Percentiles rank a stretch among this genome's conserved stretches.
These are phyloP conservation scores for Zenarchopterus dispar DNA, from an alignment of 2,797 vertebrate species.

Conservation along the genomic window DNA sequence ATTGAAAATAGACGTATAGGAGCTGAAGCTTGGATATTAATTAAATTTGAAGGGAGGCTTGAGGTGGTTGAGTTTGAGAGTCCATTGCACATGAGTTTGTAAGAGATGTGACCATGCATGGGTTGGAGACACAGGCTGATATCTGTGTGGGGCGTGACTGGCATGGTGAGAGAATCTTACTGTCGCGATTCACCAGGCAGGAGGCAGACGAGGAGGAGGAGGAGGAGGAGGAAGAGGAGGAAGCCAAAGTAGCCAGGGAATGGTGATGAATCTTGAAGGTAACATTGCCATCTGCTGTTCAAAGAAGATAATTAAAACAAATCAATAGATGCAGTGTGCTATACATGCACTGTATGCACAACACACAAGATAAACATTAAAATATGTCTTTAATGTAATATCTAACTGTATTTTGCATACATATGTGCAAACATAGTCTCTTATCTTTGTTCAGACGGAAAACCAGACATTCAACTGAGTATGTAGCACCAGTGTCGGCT, in stretches of 20 bases:
- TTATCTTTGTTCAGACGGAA: constrained; percentile 25
- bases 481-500: constrained; percentile 21
- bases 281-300: constrained; percentile 66
- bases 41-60: constrained; percentile 6
- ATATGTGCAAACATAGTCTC: not conserved
- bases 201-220: constrained; percentile 32
- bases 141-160: constrained; percentile 76
- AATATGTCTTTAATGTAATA: not conserved
- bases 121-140: constrained; percentile 54
- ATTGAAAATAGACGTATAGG: constrained; percentile 22
- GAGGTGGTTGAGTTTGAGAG: constrained; percentile 20
- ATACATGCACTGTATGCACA: not conserved
- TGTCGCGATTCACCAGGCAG: constrained; percentile 59
- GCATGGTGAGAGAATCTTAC: constrained; percentile 73
- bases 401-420: not conserved
- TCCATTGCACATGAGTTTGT: constrained; percentile 6
- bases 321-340: no score
- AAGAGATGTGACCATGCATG: constrained; percentile 20
- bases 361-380: not conserved
- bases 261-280: constrained; percentile 36
- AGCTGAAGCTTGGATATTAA: constrained; percentile 23
- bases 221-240: constrained; percentile 1
- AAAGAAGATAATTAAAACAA: not conserved
- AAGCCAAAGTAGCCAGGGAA: constrained; percentile 31
- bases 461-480: constrained; percentile 28